A percentile compares a stretch with the other conserved stretches of the same genome.
These are phyloP conservation scores for Mustela nigripes DNA, from an alignment of 2,113 vertebrate species.

Conservation along the genomic window DNA sequence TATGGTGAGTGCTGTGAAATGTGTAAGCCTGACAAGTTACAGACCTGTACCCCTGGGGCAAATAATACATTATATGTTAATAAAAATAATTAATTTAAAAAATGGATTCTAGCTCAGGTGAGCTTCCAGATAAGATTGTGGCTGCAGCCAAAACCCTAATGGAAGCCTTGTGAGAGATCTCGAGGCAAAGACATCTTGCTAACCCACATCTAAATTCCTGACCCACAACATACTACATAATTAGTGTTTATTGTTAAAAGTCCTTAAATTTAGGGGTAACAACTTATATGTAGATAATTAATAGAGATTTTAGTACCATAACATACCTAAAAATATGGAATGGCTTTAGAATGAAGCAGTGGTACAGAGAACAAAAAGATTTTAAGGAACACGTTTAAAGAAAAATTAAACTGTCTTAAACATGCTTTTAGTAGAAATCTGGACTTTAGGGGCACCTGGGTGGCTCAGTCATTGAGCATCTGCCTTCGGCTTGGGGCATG, in stretches of 20 bases:
- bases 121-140: not conserved
- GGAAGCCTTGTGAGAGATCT: not conserved
- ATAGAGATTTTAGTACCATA: not conserved
- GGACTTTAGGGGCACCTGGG: not conserved
- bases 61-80: no score
- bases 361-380: not conserved
- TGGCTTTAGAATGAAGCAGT: not conserved
- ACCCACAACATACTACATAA: not conserved
- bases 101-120: not conserved
- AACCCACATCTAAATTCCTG: not conserved
- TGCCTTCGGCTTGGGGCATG: no score
- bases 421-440: conserved; percentile 28
- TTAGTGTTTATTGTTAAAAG: not conserved
- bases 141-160: not conserved
- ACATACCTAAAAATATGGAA: not conserved
- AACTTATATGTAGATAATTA: not conserved
- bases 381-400: not conserved
- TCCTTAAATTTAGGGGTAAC: not conserved
- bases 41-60: no score
- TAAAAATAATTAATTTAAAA: no score
- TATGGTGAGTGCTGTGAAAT: no score
- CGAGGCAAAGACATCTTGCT: not conserved
- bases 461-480: no score
- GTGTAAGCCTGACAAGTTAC: no score
- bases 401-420: not conserved